Base-by-base conservation (phyloP, 2,113 vertebrate genomes). In the Mesocricetus auratus region DNA sequence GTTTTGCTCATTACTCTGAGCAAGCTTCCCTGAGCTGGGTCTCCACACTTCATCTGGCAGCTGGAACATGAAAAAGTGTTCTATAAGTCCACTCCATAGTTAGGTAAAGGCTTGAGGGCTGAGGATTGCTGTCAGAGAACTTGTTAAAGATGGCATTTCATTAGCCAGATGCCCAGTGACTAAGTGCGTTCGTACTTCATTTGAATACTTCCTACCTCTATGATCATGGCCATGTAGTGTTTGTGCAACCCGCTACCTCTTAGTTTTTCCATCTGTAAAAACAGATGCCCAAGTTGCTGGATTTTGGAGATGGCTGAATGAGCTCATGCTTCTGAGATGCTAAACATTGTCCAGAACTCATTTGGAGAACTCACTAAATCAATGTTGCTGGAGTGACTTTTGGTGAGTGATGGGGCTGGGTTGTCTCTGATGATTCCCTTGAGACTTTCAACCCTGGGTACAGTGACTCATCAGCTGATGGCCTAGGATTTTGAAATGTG, bases 191-290 rank as follows among this genome's bases (percentile, higher is more conserved):
- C 42, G 85, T 33, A 33, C 16, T 78, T 77, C 53, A 53, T 60
- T 89, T 91, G 39, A 71, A 29, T 56, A 75, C 24, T 4, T 75
- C 29, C 39, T 39, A 53, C 21, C 60, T 90, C 36, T 91, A 36
- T 68, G 60, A 68, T 64, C 66, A 88, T 62, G 73, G 39, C 6
- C 12, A 60, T 21, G 13, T 83, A 26, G 81, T 90, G 62, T 47
- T 36, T 74, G 47, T 75, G 78, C 26, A 45, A 56, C 39, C 5
- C n/a, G 24, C 16, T 1, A 8, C 29, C 62, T 19, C 24, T 91
- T 19, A 95, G 66, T 75, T 85, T 90, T 12, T 85, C 85, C 7
- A 62, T 78, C n/a, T 85, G 9, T 90, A 87, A 82, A 81, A 79
- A 94, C 71, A 73, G 91, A 42, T 47, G 9, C 7, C 1, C 45